Base-by-base conservation (phyloP, 2,888 invertebrate species). In the Aphodius sticticus region DNA sequence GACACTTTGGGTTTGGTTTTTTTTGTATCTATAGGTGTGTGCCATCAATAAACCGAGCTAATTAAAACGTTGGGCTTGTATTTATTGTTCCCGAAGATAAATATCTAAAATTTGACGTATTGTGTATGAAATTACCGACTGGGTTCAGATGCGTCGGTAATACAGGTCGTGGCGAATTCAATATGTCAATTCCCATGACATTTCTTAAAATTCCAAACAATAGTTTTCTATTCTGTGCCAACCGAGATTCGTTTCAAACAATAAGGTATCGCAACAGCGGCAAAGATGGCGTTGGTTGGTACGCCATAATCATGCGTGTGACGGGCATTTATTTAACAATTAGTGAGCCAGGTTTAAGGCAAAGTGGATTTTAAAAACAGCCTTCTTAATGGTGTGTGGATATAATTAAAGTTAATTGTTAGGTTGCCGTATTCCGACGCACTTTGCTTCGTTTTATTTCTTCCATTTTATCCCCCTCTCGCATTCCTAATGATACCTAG, bases 241-340 rank as follows among this genome's bases (percentile, higher is more conserved):
- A 6, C 71, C 12, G 35, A 70, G 16, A 74, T 36, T 16, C 74
- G n/a, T 37, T 12, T n/a, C 6, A 6, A 74, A 74, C 35, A 74
- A 74, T 74, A 74, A n/a, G 6, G 35, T 26, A 76, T 16, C 69
- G 78, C 38, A 76, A 72, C 9, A 53, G 53, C 53, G 53, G 7
- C 4, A 53, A 53, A 53, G 3, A 53, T 53, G 53, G 53, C 53
- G 53, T 79, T 80, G 79, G 77, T 79, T 75, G 76, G 79, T 80
- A 76, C 77, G 76, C 76, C 53, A 53, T 53, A 53, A 53, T 53
- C 53, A 53, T 12, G 53, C 53, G 53, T 53, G 53, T 53, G 53
- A 53, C 53, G 53, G 81, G 83, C 79, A 83, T 82, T 84, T 84
- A 84, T 83, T 83, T 83, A 84, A 82, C 83, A 83, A 84, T 84